Base-by-base conservation (phyloP, 30 jellyfish, hydroid and myxozoan genomes). In the Haliclystus octoradiatus region DNA sequence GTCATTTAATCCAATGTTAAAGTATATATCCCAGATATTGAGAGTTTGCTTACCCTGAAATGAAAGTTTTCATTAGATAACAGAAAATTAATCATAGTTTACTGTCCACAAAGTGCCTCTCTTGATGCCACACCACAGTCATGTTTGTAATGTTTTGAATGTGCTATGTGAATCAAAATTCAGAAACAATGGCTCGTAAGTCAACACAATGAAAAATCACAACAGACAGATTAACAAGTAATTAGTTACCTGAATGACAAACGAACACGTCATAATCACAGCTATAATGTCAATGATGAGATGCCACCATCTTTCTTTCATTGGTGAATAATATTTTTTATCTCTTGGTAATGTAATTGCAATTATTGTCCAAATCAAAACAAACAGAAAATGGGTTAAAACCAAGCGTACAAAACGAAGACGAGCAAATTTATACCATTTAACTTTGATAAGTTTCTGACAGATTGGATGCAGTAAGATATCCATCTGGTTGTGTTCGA, bases 381-480 rank as follows among this genome's bases (percentile, higher is more conserved):
- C 94, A 70, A 88, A 88, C 31, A 88, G 25, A 25, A 88, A 65
- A n/a, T 88, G 94, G 4, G 50, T 9, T 12, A 77, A 79, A 24
- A 76, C 78, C 51, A 70, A 88, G 0, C 50, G 57, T 62, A 81
- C 64, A 69, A 85, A 91, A 22, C 93, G 69, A 29, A 26, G 53
- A 50, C 72, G 75, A 5, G 81, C 97, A 70, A 88, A 88, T 65
- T 71, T 51, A 2, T 66, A 73, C 97, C 97, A 88, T 53, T 88
- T 88, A 33, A 88, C 91, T 52, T 79, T 82, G 33, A 88, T 61
- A 61, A 88, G 70, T 52, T 80, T 80, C 33, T 78, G 88, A 34
- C 80, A 78, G n/a, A 80, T 94, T 32, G 93, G 93, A 73, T 88
- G 97, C 77, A 88, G 72, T 31, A 88, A 53, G 28, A 88, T 75